Evolutionary conservation across 2,797 vertebrate species (phyloP).

Genomic region (Microtus californicus): DNA sequence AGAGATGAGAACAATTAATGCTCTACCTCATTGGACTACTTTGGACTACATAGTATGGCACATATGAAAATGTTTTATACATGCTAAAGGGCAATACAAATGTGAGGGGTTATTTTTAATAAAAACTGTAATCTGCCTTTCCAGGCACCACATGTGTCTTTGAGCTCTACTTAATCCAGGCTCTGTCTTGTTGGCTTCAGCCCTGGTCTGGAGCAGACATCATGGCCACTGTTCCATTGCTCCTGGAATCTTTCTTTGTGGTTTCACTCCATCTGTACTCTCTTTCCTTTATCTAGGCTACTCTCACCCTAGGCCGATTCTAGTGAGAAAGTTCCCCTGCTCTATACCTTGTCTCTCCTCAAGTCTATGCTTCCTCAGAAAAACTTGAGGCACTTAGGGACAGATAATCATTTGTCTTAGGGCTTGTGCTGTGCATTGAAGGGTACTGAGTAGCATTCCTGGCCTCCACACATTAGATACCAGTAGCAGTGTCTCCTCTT

Average conservation of each 20-base stretch:
- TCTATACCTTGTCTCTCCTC: neutral
- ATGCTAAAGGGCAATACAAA: conserved; percentile 53
- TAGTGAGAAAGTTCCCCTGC: conserved; percentile 5
- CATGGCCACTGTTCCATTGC: neutral
- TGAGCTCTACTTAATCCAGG: conserved; percentile 47
- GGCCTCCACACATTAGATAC: neutral
- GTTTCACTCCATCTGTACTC: neutral
- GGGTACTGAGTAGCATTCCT: neutral
- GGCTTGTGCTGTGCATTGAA: neutral
- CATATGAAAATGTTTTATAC: conserved; percentile 56
- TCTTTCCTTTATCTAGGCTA: neutral
- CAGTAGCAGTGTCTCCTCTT: neutral
- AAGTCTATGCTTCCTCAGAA: conserved; percentile 39
- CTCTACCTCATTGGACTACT: conserved; percentile 36
- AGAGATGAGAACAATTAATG: conserved; percentile 52
- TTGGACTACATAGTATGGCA: conserved; percentile 55
- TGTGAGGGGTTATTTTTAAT: conserved; percentile 34
- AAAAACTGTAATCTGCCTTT: conserved; percentile 61
- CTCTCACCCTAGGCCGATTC: neutral
- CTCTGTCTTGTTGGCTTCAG: conserved; percentile 26
- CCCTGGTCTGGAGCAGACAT: neutral
- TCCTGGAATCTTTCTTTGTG: conserved; percentile 37
- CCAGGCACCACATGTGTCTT: conserved; percentile 32
- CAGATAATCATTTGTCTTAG: conserved; percentile 1
- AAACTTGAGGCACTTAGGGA: conserved; percentile 1